Percentiles rank a stretch among this genome's conserved stretches.
Evolutionary conservation across 30 jellyfish, hydroid and myxozoan genomes (phyloP).

Genomic region (Rhopilema esculentum): DNA sequence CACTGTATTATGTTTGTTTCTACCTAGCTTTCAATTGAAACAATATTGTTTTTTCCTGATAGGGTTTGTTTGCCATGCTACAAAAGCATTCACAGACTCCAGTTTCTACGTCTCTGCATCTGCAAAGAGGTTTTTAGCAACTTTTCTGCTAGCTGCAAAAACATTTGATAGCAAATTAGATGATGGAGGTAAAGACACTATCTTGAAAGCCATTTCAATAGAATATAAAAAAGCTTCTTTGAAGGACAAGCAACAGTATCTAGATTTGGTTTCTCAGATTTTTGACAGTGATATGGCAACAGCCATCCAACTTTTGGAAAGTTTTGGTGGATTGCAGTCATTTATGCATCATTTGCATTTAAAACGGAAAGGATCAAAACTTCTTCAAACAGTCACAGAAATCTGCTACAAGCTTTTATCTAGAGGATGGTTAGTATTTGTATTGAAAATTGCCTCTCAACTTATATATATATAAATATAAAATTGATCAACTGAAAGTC

Average conservation of each 20-base stretch:
- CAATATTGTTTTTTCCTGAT: not conserved
- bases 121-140: conserved; percentile 28
- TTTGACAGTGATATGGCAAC: not conserved
- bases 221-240: not conserved
- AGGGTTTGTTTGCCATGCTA: conserved; percentile 17
- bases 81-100: conserved; percentile 33
- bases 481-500: too few species aligned
- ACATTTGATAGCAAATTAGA: not conserved
- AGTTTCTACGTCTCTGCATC: conserved; percentile 55
- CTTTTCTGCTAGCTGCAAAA: not conserved
- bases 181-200: not conserved
- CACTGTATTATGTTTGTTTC: too few species aligned
- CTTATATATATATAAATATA: not conserved
- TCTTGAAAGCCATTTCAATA: not conserved
- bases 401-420: not conserved
- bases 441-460: not conserved
- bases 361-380: not conserved
- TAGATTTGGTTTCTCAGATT: conserved; percentile 16
- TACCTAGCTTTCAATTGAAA: too few species aligned
- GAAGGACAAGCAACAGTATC: not conserved
- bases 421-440: not conserved
- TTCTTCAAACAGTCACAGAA: conserved; percentile 31
- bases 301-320: conserved; percentile 1
- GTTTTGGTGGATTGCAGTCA: conserved; percentile 32
- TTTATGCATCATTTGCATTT: not conserved